Evolutionary conservation across 1,140 invertebrate species (phyloP), one percentile per base, ranked within the genome.

Genomic region (Aphaenogaster ashmeadi): DNA sequence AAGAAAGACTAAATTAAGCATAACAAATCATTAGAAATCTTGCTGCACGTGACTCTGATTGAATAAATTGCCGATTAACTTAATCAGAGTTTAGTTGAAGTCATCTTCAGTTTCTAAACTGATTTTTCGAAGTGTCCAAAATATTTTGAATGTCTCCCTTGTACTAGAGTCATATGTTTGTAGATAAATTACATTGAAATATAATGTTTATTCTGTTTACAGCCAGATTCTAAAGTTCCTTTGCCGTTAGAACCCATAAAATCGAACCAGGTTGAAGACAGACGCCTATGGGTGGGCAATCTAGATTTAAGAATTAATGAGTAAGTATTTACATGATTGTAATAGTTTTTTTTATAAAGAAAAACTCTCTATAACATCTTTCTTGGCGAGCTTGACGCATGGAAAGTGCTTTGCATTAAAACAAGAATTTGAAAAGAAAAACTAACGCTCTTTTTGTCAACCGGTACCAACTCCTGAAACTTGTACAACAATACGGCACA

Each of bases 401-500:
- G 21, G 52, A 18, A 52, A 58, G 6, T 60, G 11, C 8, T 71
- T 50, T 62, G 64, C 27, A 3, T 21, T 78, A n/a, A 0, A 38
- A 44, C 54, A 77, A 75, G 87, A 64, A 66, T 83, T 79, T 81
- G 71, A 92, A 89, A 89, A 91, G 33, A 91, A 92, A 92, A 92
- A 89, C 91, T 91, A 90, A 92, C 91, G 91, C 75, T 93, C 91
- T 93, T 93, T 95, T 92, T 95, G 89, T 94, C 96, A 97, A 98
- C 97, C 96, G 98, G 97, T 99, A 98, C 97, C 97, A 98, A 97
- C 97, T 99, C 96, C 96, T 99, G 95, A 99, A 99, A 98, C 97
- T 99, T 94, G 96, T 98, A 95, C 98, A 99, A 97, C 98, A 98
- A 96, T 97, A 98, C 97, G 98, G 98, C 94, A 96, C 96, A 90